A percentile compares a stretch with the other conserved stretches of the same genome.
Conservation (phyloP, 2,797 vertebrate species). For the Jordanella pulchra region DNA sequence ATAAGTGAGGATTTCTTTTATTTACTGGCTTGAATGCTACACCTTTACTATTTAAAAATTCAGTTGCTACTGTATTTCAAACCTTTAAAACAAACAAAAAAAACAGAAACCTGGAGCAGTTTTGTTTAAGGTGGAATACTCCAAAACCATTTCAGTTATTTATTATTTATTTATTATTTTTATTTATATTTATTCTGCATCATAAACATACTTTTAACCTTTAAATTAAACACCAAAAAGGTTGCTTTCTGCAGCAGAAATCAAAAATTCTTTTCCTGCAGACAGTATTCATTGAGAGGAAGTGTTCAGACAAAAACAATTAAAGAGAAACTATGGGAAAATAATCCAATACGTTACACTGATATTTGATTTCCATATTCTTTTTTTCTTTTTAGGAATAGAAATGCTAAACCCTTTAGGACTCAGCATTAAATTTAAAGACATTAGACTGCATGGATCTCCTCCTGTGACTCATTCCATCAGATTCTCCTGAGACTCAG, state of each 20-base stretch:
- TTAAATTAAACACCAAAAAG: background rate
- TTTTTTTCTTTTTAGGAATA: conserved; percentile 22
- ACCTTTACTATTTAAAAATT: background rate
- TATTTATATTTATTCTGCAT: background rate
- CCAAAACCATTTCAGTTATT: background rate
- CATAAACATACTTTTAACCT: background rate
- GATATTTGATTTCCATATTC: conserved; percentile 33
- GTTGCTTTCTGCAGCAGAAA: background rate
- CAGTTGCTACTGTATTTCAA: background rate
- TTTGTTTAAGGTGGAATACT: background rate
- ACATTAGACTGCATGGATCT: conserved; percentile 26
- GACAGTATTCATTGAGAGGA: background rate
- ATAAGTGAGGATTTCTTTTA: background rate
- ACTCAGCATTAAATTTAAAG: conserved; percentile 48
- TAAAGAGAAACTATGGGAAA: conserved; percentile 16
- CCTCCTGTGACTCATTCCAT: conserved; percentile 43
- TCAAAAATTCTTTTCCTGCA: background rate
- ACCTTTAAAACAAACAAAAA: background rate
- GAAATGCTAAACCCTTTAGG: conserved; percentile 41
- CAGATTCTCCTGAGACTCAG: conserved; percentile 29
- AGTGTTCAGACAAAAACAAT: background rate
- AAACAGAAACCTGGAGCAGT: background rate
- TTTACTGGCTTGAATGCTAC: background rate
- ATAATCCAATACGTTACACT: conserved; percentile 28
- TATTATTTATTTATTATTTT: too few relatives aligned